Evolutionary conservation across 37 sponge, comb jelly and placozoan genomes (phyloP).

Genomic region (Eunapius fragilis): DNA sequence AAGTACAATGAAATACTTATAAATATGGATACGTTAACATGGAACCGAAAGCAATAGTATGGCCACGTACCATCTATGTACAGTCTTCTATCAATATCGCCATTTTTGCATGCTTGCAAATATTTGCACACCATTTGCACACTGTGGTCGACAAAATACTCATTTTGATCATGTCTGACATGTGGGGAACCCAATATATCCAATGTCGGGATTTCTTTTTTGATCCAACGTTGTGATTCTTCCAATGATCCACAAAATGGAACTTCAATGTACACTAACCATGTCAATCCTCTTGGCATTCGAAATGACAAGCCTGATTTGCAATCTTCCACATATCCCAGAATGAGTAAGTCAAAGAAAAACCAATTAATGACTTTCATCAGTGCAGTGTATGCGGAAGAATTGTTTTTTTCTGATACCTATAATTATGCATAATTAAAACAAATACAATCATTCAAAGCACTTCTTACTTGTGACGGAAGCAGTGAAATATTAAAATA

Average conservation of each 20-base stretch:
- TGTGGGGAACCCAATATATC: background rate
- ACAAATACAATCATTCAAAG: background rate
- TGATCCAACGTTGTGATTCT: background rate
- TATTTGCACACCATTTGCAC: slow-evolving; percentile 86
- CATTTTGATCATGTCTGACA: background rate
- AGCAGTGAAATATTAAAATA: slow-evolving; percentile 58
- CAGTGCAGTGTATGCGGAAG: background rate
- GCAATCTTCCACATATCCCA: slow-evolving; percentile 42
- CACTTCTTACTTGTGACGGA: slow-evolving; percentile 57
- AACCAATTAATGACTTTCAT: slow-evolving; percentile 29
- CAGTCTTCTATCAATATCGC: slow-evolving; percentile 58
- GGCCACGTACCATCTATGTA: slow-evolving; percentile 30
- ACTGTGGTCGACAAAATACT: background rate
- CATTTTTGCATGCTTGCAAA: slow-evolving; percentile 53
- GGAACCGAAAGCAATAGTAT: no score
- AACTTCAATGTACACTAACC: slow-evolving; percentile 57
- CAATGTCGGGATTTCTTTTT: background rate
- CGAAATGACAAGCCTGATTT: slow-evolving; percentile 34
- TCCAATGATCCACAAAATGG: background rate
- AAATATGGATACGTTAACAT: no score
- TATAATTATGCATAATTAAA: background rate
- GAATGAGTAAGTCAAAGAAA: slow-evolving; percentile 21
- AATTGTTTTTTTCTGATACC: background rate
- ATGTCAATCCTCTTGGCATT: slow-evolving; percentile 6
- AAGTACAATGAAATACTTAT: no score